Conservation (phyloP, 2,888 invertebrate species). For the Gibbula magus region DNA sequence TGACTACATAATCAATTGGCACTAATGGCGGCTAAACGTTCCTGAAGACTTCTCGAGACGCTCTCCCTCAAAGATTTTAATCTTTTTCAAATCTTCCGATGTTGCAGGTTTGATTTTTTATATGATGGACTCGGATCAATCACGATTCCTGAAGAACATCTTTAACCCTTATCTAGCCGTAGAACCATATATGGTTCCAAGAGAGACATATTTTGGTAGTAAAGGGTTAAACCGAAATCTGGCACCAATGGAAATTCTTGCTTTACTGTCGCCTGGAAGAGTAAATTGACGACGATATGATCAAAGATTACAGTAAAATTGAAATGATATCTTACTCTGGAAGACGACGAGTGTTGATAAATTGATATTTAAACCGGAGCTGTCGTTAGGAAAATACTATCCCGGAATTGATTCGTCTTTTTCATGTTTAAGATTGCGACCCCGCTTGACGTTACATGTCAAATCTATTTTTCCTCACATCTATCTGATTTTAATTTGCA, state of each 20-base stretch:
- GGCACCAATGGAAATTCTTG: not conserved
- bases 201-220: too few species aligned
- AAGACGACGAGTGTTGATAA: not conserved
- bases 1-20: constrained; percentile 17
- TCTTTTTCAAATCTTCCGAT: constrained; percentile 18
- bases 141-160: not conserved
- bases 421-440: constrained; percentile 17
- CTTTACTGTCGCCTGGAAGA: not conserved
- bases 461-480: not conserved
- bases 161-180: too few species aligned
- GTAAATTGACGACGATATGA: constrained; percentile 16
- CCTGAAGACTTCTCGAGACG: constrained; percentile 6
- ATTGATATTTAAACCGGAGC: not conserved
- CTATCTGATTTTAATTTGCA: too few species aligned
- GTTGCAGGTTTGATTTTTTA: constrained; percentile 19
- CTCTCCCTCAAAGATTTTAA: constrained; percentile 18
- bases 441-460: not conserved
- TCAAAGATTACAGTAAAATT: constrained; percentile 4
- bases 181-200: too few species aligned
- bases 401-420: not conserved
- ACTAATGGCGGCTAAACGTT: constrained; percentile 18
- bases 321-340: not conserved
- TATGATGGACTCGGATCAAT: not conserved
- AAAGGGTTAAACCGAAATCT: not conserved
- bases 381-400: constrained; percentile 1